phyloP scores from a whole-genome alignment of 2,113 vertebrate genomes.

The Mugil cephalus region DNA sequence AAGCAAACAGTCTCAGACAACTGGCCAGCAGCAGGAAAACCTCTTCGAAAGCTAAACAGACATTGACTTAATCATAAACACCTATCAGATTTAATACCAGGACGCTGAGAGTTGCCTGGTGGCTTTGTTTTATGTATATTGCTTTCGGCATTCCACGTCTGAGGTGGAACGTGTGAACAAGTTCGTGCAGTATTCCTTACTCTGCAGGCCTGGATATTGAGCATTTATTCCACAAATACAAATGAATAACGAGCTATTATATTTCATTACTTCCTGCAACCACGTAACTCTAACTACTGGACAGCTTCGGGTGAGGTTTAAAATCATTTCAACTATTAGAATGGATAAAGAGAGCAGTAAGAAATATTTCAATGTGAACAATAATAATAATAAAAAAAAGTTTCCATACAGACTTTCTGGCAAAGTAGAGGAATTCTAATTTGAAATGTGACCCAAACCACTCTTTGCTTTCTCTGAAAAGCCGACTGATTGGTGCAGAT shows the following conservation, averaged over 20 bases:
- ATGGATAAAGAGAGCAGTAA: background rate
- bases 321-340: background rate
- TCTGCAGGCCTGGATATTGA: background rate
- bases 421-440: background rate
- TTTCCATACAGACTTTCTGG: background rate
- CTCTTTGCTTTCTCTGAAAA: background rate
- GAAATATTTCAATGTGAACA: background rate
- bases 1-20: conserved; percentile 53
- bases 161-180: background rate
- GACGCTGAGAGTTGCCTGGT: background rate
- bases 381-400: background rate
- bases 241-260: background rate
- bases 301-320: conserved; percentile 1
- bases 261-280: background rate
- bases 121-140: conserved; percentile 30
- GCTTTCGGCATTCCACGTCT: conserved; percentile 3
- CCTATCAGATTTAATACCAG: conserved; percentile 46
- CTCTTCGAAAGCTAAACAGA: conserved; percentile 45
- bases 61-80: conserved; percentile 60
- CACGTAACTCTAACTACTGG: background rate
- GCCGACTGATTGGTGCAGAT: background rate
- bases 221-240: conserved; percentile 2
- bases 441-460: background rate
- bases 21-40: conserved; percentile 25
- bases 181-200: background rate